These are phyloP conservation scores for Fistularia commersonii DNA, from an alignment of 2,797 vertebrate genomes.

Conservation along the genomic window DNA sequence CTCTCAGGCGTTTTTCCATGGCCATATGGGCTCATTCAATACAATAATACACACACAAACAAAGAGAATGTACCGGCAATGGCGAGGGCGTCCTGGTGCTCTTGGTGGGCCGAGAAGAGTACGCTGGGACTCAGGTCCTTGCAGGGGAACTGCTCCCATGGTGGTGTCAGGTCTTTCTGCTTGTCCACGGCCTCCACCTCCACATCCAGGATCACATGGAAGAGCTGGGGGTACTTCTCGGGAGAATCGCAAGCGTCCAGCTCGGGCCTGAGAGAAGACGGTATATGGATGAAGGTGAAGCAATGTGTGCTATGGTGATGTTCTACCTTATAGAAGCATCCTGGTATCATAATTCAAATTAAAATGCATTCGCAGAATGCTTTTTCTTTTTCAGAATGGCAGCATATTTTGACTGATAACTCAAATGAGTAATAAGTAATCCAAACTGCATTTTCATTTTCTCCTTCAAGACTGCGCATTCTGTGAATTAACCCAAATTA, in stretches of 20 bases:
- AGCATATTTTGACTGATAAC: too few species aligned
- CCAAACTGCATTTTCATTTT: too few species aligned
- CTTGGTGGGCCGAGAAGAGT: conserved; percentile 95
- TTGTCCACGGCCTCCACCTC: conserved; percentile 90
- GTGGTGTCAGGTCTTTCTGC: conserved; percentile 92
- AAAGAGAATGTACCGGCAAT: conserved; percentile 92
- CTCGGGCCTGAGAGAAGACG: conserved; percentile 79
- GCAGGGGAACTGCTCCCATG: conserved; percentile 95
- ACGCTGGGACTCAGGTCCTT: conserved; percentile 91
- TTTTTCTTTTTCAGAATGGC: too few species aligned
- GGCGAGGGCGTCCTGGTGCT: conserved; percentile 89
- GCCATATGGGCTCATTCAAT: too few species aligned
- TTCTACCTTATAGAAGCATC: too few species aligned
- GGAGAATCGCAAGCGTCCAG: conserved; percentile 94
- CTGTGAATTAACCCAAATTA: too few species aligned
- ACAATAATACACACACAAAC: too few species aligned
- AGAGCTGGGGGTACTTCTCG: conserved; percentile 97
- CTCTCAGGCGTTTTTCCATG: too few species aligned
- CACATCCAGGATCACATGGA: conserved; percentile 90
- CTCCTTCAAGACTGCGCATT: too few species aligned
- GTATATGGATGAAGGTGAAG: background rate
- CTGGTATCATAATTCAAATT: too few species aligned
- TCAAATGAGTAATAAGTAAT: too few species aligned
- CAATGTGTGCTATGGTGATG: background rate
- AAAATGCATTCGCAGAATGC: too few species aligned